Base-by-base conservation (phyloP, 2,888 invertebrate genomes). In the Euphydryas editha region DNA sequence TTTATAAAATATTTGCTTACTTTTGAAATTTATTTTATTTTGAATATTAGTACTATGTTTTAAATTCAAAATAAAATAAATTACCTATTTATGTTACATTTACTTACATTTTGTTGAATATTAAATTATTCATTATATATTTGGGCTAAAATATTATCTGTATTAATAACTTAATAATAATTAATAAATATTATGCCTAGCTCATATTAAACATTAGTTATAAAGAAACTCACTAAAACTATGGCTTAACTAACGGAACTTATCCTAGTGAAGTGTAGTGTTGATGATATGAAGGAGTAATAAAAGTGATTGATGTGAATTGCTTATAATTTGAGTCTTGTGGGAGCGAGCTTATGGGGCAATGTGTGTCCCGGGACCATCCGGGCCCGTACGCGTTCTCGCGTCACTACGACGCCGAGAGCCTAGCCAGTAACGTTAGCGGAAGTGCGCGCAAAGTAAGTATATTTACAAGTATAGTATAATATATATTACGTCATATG, bases 311-410 rank as follows among this genome's bases (percentile, higher is more conserved):
- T 69, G 49, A 70, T 75, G 76, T 75, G 73, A 62, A 71, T 74
- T 76, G 76, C 74, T 76, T 64, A 63, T 59, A 62, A 70, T 75
- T 76, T 72, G 72, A 68, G 70, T 68, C 47, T 61, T 62, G 75
- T 75, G 76, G 73, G 73, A 72, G 72, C 82, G 81, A 80, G 87
- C 93, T 80, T 94, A 95, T 95, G 95, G 95, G 95, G 94, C 95
- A 95, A 95, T 95, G 95, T 93, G 94, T 95, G 92, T 95, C 95
- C 92, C 95, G 95, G 89, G 88, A 88, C 79, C 84, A 89, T 82
- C 90, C 90, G 86, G 93, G 91, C 86, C 84, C 92, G 66, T 90
- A 90, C 76, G 83, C 85, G 66, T 88, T 89, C 75, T 81, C 88
- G 59, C 85, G 92, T 67, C 93, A 92, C 71, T 92, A 88, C 79